Base-by-base conservation (phyloP, 2,113 vertebrate genomes). In the Bubo scandiacus region DNA sequence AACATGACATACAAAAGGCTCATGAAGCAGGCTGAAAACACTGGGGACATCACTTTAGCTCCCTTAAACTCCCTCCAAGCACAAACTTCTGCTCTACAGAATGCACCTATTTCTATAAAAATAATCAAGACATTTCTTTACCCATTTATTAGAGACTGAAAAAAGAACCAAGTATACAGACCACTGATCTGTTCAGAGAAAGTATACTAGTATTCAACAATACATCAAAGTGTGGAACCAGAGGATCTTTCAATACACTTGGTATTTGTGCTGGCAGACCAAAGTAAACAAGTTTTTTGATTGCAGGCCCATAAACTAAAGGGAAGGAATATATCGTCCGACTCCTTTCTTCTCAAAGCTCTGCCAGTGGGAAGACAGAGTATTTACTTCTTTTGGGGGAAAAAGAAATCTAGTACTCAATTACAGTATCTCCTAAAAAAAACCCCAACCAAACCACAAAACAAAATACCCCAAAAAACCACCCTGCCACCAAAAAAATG, bases 1-100 rank as follows among this genome's bases (percentile, higher is more conserved):
- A 92, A 96, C 49, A 81, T 91, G 96, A 95, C 94, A 94, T 32
- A 87, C 81, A 89, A 94, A 95, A 93, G 84, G 75, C 61, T 95
- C 0, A 3, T 65, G 68, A 94, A 92, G 49, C 71, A 96, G 80
- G 51, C 89, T 96, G 87, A 93, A 95, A 96, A 85, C 89, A 94
- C 94, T 11, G 34, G 70, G 65, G 91, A 93, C 73, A 87, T 83
- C 47, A 62, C 52, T 94, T 94, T 61, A 92, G 62, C 86, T 96
- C 62, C 70, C 73, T 91, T 65, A 83, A 95, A 92, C 19, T 71
- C 91, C 86, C 91, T 89, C 61, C 54, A 73, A 91, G 89, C 94
- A 92, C 68, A 79, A 92, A 91, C 84, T 91, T 94, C 88, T 75
- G 81, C 73, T 87, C 68, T 91, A 81, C 34, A 93, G 68, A 91